These are phyloP conservation scores for Hylaeus anthracinus DNA, from an alignment of 1,140 invertebrate genomes.

Conservation along the genomic window DNA sequence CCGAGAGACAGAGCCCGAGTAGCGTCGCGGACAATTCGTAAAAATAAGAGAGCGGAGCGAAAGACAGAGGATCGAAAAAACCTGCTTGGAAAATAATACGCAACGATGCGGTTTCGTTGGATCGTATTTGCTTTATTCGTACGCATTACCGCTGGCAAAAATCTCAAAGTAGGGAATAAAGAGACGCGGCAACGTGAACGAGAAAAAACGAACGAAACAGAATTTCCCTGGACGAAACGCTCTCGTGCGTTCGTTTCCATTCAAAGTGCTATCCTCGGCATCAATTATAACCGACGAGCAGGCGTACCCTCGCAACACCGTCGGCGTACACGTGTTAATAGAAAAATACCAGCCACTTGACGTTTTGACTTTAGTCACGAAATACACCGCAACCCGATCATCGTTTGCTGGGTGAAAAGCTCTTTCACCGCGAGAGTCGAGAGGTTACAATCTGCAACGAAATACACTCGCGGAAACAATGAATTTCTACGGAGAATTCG, in stretches of 20 bases:
- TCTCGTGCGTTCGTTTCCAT: slow-evolving; percentile 39
- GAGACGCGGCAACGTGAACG: not conserved
- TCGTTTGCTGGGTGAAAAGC: no score
- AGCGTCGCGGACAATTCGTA: not conserved
- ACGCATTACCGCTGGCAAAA: not conserved
- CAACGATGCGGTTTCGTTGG: not conserved
- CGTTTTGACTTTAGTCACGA: slow-evolving; percentile 1
- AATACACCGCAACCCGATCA: not conserved
- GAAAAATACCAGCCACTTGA: not conserved
- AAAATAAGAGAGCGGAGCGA: not conserved
- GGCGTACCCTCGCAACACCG: slow-evolving; percentile 2
- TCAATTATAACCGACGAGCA: slow-evolving; percentile 47
- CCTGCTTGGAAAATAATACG: not conserved
- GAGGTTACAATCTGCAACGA: no score
- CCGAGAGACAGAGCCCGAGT: not conserved
- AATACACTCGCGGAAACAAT: no score
- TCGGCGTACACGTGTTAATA: slow-evolving; percentile 6
- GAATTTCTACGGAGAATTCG: no score
- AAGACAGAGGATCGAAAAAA: not conserved
- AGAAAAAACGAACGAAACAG: slow-evolving; percentile 19
- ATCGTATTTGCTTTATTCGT: slow-evolving; percentile 7
- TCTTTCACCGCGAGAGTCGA: no score
- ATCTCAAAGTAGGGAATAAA: not conserved
- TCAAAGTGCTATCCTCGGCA: slow-evolving; percentile 32
- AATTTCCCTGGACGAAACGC: slow-evolving; percentile 25